phyloP scores from a whole-genome alignment of 2,797 vertebrate species.

The Pangasius larnaudii region DNA sequence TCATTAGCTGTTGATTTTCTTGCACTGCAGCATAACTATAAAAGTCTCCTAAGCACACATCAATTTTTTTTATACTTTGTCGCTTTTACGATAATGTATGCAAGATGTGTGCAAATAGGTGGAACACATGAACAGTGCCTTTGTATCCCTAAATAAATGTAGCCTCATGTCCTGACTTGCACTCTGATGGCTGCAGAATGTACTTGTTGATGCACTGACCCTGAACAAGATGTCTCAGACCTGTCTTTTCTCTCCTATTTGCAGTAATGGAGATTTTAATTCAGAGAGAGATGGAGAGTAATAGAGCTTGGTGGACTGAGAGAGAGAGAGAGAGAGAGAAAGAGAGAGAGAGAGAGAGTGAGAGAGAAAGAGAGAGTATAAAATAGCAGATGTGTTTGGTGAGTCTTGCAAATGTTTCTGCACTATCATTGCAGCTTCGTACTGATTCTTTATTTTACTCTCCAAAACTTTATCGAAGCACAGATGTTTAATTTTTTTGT shows the following conservation, averaged over 20 bases:
- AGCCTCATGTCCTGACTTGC: slow-evolving; percentile 53
- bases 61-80: slow-evolving; percentile 35
- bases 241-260: slow-evolving; percentile 49
- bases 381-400: slow-evolving; percentile 31
- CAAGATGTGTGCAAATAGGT: slow-evolving; percentile 30
- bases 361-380: slow-evolving; percentile 24
- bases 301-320: slow-evolving; percentile 16
- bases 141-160: slow-evolving; percentile 38
- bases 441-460: slow-evolving; percentile 47
- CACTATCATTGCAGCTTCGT: slow-evolving; percentile 48
- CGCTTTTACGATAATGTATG: slow-evolving; percentile 37
- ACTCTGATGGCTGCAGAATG: slow-evolving; percentile 57
- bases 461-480: slow-evolving; percentile 49
- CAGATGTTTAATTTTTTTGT: slow-evolving; percentile 54
- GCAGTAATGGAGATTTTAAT: slow-evolving; percentile 30
- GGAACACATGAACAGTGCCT: slow-evolving; percentile 58
- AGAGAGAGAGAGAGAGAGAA: slow-evolving; percentile 8
- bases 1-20: slow-evolving; percentile 46
- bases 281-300: slow-evolving; percentile 18
- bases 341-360: background rate
- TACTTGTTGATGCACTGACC: slow-evolving; percentile 58
- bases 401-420: slow-evolving; percentile 41
- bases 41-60: slow-evolving; percentile 48
- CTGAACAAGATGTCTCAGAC: slow-evolving; percentile 50
- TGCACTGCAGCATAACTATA: slow-evolving; percentile 35